Evolutionary conservation across 2,113 vertebrate genomes (phyloP).

Genomic region (Thermophis baileyi): DNA sequence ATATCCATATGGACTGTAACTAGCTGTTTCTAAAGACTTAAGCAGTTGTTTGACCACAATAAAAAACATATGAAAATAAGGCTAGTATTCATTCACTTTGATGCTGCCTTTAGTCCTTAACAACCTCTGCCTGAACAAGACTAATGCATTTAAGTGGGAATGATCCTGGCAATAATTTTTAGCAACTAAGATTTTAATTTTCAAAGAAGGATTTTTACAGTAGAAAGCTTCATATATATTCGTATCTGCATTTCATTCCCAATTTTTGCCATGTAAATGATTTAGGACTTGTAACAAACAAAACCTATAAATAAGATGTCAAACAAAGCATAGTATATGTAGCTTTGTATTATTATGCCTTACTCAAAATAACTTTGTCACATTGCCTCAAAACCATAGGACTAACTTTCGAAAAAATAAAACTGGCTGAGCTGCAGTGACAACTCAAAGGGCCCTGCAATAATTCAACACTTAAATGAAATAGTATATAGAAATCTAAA

Average conservation of each 20-base stretch:
- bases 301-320: not conserved
- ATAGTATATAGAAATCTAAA: not conserved
- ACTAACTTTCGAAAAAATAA: not conserved
- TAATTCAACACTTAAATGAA: not conserved
- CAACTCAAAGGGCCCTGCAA: not conserved
- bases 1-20: conserved; percentile 60
- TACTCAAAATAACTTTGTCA: not conserved
- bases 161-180: not conserved
- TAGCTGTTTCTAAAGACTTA: conserved; percentile 55
- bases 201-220: conserved; percentile 27
- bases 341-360: not conserved
- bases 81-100: conserved; percentile 43
- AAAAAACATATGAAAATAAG: conserved; percentile 53
- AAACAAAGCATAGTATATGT: not conserved
- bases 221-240: conserved; percentile 36
- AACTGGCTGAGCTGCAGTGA: not conserved
- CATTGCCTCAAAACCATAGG: not conserved
- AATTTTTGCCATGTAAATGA: not conserved
- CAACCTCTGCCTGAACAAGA: conserved; percentile 9
- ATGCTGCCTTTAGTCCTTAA: conserved; percentile 50
- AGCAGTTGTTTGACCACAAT: conserved; percentile 58
- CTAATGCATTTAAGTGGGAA: not conserved
- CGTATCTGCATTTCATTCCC: not conserved
- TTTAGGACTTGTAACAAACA: not conserved
- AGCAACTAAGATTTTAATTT: conserved; percentile 5